Evolutionary conservation across 2,113 vertebrate genomes (phyloP), one percentile per base, ranked within the genome.

Genomic region (Vulpes lagopus): DNA sequence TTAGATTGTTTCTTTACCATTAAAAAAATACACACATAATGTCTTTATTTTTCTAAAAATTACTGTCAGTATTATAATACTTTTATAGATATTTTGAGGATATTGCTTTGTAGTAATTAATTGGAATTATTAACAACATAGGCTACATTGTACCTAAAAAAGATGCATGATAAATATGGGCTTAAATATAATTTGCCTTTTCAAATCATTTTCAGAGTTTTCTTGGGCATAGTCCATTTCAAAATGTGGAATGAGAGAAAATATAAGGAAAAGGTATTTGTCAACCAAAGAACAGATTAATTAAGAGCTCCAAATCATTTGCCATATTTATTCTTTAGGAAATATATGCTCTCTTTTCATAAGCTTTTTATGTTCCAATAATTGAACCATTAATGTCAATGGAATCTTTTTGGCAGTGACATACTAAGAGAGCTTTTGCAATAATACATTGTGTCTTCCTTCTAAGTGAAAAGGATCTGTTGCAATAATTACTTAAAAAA

Each of bases 381-480:
- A 98, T 98, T 82, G 88, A 98, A 96, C 96, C 94, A 97, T 98
- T 98, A 98, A 98, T 98, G 98, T 98, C 97, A 98, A 92, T 80
- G 95, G 89, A 98, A 59, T 97, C 93, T 98, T 96, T 97, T 96
- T 98, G 97, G 95, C 93, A 98, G 86, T 98, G 95, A 98, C 98
- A 98, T 98, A 98, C 97, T 98, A 95, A 98, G 95, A 96, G 92
- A 78, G 90, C 95, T 94, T 98, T 98, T 97, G 83, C 95, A 97
- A 97, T 96, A 97, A 94, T 89, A 97, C 93, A 98, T 97, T 98
- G 97, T 98, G 96, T 98, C 97, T 98, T 97, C 89, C 97, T 98
- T 98, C 97, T 97, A 98, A 96, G 98, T 98, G 94, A 98, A 97
- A 98, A 98, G 93, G 82, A 97, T 98, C 96, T 96, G 96, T 98